Percentiles rank a stretch among this genome's conserved stretches.
Evolutionary conservation across 2,113 vertebrate species (phyloP).

Genomic region (Gnathonemus echidnorhynchus): DNA sequence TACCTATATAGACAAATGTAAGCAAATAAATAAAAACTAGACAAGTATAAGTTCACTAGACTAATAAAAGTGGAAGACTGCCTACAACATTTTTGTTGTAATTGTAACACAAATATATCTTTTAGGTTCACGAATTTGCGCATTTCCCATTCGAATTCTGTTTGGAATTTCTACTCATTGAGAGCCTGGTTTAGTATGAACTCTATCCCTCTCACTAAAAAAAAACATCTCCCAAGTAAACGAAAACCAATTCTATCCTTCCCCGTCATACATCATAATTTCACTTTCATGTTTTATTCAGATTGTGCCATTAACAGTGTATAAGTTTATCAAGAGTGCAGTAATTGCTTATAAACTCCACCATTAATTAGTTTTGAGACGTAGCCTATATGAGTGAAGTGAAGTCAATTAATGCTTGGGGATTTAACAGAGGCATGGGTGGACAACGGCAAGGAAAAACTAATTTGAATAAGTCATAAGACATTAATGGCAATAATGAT

Average conservation of each 20-base stretch:
- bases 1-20: neutral
- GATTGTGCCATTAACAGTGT: conserved; percentile 80
- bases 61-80: neutral
- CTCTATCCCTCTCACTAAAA: neutral
- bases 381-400: conserved; percentile 69
- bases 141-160: neutral
- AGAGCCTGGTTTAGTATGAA: neutral
- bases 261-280: conserved; percentile 7
- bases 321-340: conserved; percentile 89
- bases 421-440: conserved; percentile 92
- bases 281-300: conserved; percentile 82
- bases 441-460: conserved; percentile 84
- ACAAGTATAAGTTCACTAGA: neutral
- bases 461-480: conserved; percentile 88
- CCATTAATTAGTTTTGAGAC: conserved; percentile 96
- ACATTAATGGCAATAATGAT: conserved; percentile 97
- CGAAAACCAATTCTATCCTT: neutral
- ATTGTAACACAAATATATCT: neutral
- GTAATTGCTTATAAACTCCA: conserved; percentile 89
- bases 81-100: neutral
- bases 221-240: neutral
- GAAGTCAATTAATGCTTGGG: conserved; percentile 94
- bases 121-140: neutral
- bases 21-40: neutral
- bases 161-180: neutral